Percentiles rank a stretch among this genome's conserved stretches.
Evolutionary conservation across 2,113 vertebrate genomes (phyloP).

Genomic region (Corynorhinus townsendii): DNA sequence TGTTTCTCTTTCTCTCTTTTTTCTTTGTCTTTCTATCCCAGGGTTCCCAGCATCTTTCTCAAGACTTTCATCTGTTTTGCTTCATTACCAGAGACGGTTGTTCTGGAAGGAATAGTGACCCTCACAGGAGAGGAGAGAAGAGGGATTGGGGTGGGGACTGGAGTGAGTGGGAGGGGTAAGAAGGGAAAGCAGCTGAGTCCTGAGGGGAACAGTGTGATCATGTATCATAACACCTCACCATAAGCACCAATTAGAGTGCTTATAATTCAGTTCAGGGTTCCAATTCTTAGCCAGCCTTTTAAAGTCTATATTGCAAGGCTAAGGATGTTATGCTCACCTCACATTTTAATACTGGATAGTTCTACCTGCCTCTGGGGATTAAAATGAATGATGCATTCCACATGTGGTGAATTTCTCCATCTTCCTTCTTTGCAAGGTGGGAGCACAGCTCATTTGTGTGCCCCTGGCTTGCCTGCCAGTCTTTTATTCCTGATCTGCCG

Average conservation of each 20-base stretch:
- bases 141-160: not conserved
- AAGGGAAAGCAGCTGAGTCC: not conserved
- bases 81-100: not conserved
- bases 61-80: not conserved
- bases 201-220: too few relatives aligned
- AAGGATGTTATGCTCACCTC: not conserved
- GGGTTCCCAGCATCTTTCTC: not conserved
- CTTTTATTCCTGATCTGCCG: not conserved
- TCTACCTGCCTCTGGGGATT: not conserved
- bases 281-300: not conserved
- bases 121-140: not conserved
- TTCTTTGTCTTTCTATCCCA: not conserved
- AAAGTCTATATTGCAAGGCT: not conserved
- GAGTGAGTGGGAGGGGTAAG: not conserved
- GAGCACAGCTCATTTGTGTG: not conserved
- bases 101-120: not conserved
- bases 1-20: not conserved
- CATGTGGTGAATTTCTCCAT: not conserved
- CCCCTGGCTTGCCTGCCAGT: not conserved
- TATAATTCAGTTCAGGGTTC: not conserved
- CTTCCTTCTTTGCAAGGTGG: not conserved
- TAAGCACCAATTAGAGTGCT: not conserved
- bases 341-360: not conserved
- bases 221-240: not conserved
- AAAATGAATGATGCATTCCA: not conserved